Conservation (phyloP, 2,888 invertebrate genomes). For the Ennomos fuscantarius region DNA sequence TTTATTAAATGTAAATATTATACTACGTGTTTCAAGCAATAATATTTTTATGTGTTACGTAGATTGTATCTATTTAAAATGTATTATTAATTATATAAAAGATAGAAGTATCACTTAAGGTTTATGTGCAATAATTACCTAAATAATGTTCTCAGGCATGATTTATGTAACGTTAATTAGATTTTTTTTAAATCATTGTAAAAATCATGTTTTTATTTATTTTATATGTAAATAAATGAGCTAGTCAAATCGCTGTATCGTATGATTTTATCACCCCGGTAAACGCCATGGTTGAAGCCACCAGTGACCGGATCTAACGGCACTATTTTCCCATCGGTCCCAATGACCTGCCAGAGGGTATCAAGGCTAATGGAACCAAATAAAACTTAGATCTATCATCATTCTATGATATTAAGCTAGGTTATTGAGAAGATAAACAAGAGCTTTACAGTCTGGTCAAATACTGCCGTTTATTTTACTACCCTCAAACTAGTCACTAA, state of each 20-base stretch:
- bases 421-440: too few relatives aligned
- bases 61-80: constrained; percentile 12
- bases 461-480: too few relatives aligned
- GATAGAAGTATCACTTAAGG: constrained; percentile 49
- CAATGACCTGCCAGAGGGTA: too few relatives aligned
- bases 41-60: constrained; percentile 48
- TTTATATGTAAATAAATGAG: constrained; percentile 36
- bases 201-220: constrained; percentile 27
- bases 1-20: constrained; percentile 45
- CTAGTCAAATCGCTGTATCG: constrained; percentile 3
- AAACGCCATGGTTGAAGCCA: too few relatives aligned
- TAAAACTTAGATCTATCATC: too few relatives aligned
- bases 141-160: constrained; percentile 5
- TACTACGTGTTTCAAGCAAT: constrained; percentile 79
- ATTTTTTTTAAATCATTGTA: constrained; percentile 7
- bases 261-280: too few relatives aligned
- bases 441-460: too few relatives aligned
- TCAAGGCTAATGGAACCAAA: too few relatives aligned
- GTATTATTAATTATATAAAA: constrained; percentile 30
- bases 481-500: too few relatives aligned
- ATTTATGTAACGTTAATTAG: not conserved
- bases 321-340: too few relatives aligned
- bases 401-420: too few relatives aligned
- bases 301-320: too few relatives aligned
- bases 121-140: constrained; percentile 42